A percentile compares a stretch with the other conserved stretches of the same genome.
Conservation (phyloP, 2,888 invertebrate genomes). For the Acanthoscelides obtectus region DNA sequence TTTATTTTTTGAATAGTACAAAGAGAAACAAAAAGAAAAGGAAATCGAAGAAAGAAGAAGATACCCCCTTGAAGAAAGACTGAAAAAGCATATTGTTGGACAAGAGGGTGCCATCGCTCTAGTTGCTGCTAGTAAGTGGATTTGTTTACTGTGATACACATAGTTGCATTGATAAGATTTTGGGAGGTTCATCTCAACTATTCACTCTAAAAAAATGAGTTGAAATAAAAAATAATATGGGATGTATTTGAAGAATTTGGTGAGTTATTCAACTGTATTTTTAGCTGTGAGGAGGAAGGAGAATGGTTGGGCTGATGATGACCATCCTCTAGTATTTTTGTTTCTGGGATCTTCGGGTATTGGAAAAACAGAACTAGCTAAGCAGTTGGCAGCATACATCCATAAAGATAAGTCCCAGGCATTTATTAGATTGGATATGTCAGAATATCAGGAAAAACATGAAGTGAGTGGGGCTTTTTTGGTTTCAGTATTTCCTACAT, state of each 20-base stretch:
- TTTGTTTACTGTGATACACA: too few species aligned
- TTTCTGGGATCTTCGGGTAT: slow-evolving; percentile 93
- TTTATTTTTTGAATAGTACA: slow-evolving; percentile 40
- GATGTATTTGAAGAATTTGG: too few species aligned
- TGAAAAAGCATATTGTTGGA: slow-evolving; percentile 79
- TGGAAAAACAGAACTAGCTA: slow-evolving; percentile 90
- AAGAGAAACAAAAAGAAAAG: slow-evolving; percentile 54
- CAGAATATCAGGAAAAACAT: slow-evolving; percentile 88
- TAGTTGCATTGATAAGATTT: too few species aligned
- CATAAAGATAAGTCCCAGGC: slow-evolving; percentile 72
- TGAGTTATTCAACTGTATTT: too few species aligned
- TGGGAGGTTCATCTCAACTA: too few species aligned
- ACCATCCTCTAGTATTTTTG: slow-evolving; percentile 86
- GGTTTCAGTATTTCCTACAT: too few species aligned
- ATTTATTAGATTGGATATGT: slow-evolving; percentile 90
- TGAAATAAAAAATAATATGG: too few species aligned
- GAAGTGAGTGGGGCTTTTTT: slow-evolving; percentile 61
- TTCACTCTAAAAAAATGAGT: too few species aligned
- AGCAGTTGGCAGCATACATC: slow-evolving; percentile 81
- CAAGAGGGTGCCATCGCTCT: slow-evolving; percentile 78
- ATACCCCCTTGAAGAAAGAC: slow-evolving; percentile 77
- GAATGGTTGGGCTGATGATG: slow-evolving; percentile 91
- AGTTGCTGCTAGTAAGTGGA: slow-evolving; percentile 62
- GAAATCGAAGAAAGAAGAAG: slow-evolving; percentile 75
- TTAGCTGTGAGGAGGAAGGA: slow-evolving; percentile 81